These are phyloP conservation scores for Camponotus floridanus DNA, from an alignment of 1,140 invertebrate species.

Conservation along the genomic window DNA sequence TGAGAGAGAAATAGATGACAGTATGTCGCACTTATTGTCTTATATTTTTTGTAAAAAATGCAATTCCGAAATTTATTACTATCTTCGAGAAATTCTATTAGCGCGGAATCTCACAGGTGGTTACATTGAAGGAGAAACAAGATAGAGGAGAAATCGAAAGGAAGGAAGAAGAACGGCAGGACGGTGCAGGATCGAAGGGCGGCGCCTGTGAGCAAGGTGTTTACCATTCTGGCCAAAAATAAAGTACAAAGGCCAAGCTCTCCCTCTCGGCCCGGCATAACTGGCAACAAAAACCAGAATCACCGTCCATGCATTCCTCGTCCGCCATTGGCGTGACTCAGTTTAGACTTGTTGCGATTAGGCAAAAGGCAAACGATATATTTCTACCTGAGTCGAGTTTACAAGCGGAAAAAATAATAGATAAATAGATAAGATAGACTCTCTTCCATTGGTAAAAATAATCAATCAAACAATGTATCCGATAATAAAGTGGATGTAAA, in stretches of 20 bases:
- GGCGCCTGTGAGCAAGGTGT: conserved; percentile 84
- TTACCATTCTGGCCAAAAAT: conserved; percentile 84
- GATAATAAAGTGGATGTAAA: background rate
- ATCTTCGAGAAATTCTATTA: conserved; percentile 42
- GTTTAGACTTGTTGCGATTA: conserved; percentile 28
- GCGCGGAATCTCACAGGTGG: conserved; percentile 34
- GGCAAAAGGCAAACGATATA: conserved; percentile 6
- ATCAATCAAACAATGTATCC: background rate
- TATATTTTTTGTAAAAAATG: background rate
- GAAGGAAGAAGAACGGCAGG: conserved; percentile 64
- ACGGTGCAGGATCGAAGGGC: conserved; percentile 74
- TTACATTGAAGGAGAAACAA: conserved; percentile 52
- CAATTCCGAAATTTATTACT: background rate
- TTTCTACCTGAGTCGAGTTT: conserved; percentile 26
- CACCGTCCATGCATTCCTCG: conserved; percentile 74
- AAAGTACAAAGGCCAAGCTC: conserved; percentile 78
- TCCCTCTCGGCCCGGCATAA: conserved; percentile 73
- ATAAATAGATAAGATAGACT: background rate
- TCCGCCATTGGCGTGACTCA: conserved; percentile 70
- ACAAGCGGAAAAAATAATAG: conserved; percentile 29
- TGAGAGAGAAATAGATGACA: background rate
- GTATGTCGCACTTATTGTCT: background rate
- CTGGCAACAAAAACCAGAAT: conserved; percentile 81
- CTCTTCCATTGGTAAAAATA: background rate
- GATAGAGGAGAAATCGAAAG: conserved; percentile 56